These are phyloP conservation scores for Porites lobata DNA, from an alignment of 92 coral and sea anemone genomes.

Conservation along the genomic window DNA sequence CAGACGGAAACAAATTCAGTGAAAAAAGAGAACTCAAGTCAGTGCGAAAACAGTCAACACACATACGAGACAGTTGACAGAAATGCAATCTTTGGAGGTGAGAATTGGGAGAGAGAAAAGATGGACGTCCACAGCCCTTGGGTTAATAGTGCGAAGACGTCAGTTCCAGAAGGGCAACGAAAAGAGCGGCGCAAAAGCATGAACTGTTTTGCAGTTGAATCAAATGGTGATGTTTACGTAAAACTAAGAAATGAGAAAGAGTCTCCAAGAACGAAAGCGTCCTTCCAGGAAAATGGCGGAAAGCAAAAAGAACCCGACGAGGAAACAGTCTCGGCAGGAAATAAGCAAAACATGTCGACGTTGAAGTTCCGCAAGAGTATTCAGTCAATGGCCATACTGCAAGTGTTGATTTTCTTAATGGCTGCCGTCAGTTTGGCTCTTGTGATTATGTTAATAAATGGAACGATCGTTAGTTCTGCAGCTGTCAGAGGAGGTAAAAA, in stretches of 20 bases:
- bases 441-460: not conserved
- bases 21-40: not conserved
- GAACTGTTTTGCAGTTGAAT: not conserved
- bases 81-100: not conserved
- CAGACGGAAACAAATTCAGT: not conserved
- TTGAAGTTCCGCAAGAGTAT: not conserved
- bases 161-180: not conserved
- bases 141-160: not conserved
- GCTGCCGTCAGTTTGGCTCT: slow-evolving; percentile 12
- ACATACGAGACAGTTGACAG: not conserved
- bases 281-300: not conserved
- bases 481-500: not conserved
- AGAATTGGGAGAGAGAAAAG: no score
- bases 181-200: not conserved
- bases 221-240: not conserved
- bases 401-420: not conserved
- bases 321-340: not conserved
- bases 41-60: not conserved
- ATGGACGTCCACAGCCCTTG: not conserved
- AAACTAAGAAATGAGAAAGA: not conserved
- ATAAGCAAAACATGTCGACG: not conserved
- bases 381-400: not conserved
- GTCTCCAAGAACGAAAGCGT: not conserved
- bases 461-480: slow-evolving; percentile 1
- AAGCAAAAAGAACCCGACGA: no score